A percentile compares a stretch with the other conserved stretches of the same genome.
phyloP scores from a whole-genome alignment of 2,888 invertebrate species.

The Margaritifera margaritifera region DNA sequence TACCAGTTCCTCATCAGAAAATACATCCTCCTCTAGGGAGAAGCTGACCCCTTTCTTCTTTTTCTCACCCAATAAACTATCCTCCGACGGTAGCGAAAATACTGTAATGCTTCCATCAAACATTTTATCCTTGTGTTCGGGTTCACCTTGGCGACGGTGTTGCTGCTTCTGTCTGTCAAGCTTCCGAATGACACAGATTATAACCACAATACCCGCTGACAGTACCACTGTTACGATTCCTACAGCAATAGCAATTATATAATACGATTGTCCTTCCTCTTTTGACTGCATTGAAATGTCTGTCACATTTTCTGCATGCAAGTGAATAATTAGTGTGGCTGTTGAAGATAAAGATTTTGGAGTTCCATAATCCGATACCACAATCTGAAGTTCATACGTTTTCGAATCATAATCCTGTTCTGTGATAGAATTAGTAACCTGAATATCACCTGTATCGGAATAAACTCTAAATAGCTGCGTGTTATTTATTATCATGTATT shows the following conservation, averaged over 20 bases:
- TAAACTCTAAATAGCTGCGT: constrained; percentile 48
- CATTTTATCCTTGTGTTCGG: constrained; percentile 19
- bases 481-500: constrained; percentile 48
- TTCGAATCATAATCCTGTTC: constrained; percentile 29
- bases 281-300: neutral
- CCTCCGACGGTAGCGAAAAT: constrained; percentile 38
- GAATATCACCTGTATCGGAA: constrained; percentile 48
- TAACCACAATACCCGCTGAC: constrained; percentile 41
- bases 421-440: constrained; percentile 31
- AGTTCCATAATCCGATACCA: constrained; percentile 35
- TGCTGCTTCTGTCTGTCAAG: constrained; percentile 33
- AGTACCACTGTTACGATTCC: constrained; percentile 39
- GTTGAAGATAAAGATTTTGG: constrained; percentile 18
- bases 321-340: constrained; percentile 25
- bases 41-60: constrained; percentile 42
- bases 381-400: constrained; percentile 29
- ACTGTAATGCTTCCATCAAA: constrained; percentile 43
- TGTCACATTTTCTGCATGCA: constrained; percentile 28
- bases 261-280: constrained; percentile 27
- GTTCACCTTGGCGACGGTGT: constrained; percentile 11
- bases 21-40: constrained; percentile 39
- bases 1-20: constrained; percentile 38
- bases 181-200: constrained; percentile 43
- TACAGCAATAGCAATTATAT: constrained; percentile 43
- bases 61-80: constrained; percentile 33